Base-by-base conservation (phyloP, 1,140 invertebrate species). In the Drosophila mauritiana region DNA sequence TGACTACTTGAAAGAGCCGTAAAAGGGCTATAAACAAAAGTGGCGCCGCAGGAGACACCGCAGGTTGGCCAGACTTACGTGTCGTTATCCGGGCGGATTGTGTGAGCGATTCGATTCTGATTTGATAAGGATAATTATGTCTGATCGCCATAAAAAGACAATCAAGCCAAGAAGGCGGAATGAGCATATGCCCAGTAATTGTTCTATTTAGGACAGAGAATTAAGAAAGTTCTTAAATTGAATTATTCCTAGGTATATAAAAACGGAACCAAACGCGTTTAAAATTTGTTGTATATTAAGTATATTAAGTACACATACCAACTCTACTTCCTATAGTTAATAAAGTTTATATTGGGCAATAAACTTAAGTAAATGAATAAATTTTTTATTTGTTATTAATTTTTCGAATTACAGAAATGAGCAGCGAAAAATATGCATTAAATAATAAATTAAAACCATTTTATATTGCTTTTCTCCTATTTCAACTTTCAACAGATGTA, bases 1-100 rank as follows among this genome's bases (percentile, higher is more conserved):
- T 61, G 72, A 78, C 78, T 80, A 82, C 63, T 76, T 61, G 68
- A 72, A 55, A 89, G 68, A 89, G 85, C 80, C 77, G 80, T 89
- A 78, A 89, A 89, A 80, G 54, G 84, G 73, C 80, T 78, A 90
- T 90, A 84, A 89, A 90, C 84, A 68, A 90, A 75, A 90, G 80
- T 89, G 85, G 64, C 72, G 45, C 27, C 53, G 58, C 54, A 59
- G 27, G 42, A 58, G 57, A n/a, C 45, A 78, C 46, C 59, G 49
- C 58, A 62, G 77, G 57, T 57, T 46, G 46, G 68, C 52, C 45
- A 61, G 40, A 34, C 52, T 40, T 70, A 70, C 67, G 64, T 70
- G 67, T 70, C 65, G 65, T 72, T 70, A 57, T 72, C 68, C 52
- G 13, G 11, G 20, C 51, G 64, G 65, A 72, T 70, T 70, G 65